Conservation (phyloP, 2,888 invertebrate species). For the Thereva unica region DNA sequence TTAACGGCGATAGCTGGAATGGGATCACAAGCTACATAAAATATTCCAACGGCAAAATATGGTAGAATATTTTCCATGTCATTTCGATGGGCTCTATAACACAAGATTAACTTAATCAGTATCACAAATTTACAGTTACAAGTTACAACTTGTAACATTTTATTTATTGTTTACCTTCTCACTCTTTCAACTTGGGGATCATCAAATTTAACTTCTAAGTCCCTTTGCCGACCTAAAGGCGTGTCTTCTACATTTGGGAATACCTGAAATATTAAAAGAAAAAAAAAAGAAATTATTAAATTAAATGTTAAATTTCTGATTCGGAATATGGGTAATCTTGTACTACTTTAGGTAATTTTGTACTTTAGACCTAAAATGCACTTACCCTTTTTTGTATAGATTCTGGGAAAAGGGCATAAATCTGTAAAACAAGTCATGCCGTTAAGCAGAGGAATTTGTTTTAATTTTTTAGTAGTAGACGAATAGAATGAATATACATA, state of each 20-base stretch:
- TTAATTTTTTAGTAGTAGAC: too few relatives aligned
- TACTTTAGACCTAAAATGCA: not conserved
- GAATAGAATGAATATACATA: too few relatives aligned
- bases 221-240: slow-evolving; percentile 45
- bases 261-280: slow-evolving; percentile 47
- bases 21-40: slow-evolving; percentile 65
- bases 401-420: slow-evolving; percentile 9
- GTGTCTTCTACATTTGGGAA: slow-evolving; percentile 59
- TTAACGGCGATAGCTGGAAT: slow-evolving; percentile 59
- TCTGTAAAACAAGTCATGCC: slow-evolving; percentile 6
- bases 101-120: slow-evolving; percentile 52
- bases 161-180: slow-evolving; percentile 54
- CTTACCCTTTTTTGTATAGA: slow-evolving; percentile 9
- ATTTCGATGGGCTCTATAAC: slow-evolving; percentile 68
- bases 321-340: not conserved
- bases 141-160: slow-evolving; percentile 38
- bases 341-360: not conserved
- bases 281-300: not conserved
- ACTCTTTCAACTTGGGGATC: slow-evolving; percentile 62
- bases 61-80: slow-evolving; percentile 71
- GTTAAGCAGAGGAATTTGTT: too few relatives aligned
- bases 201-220: slow-evolving; percentile 53
- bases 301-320: not conserved
- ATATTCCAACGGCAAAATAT: slow-evolving; percentile 62
- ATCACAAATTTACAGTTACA: too few relatives aligned